These are phyloP conservation scores for Antigone vipio DNA, from an alignment of 2,113 vertebrate species.

Conservation along the genomic window DNA sequence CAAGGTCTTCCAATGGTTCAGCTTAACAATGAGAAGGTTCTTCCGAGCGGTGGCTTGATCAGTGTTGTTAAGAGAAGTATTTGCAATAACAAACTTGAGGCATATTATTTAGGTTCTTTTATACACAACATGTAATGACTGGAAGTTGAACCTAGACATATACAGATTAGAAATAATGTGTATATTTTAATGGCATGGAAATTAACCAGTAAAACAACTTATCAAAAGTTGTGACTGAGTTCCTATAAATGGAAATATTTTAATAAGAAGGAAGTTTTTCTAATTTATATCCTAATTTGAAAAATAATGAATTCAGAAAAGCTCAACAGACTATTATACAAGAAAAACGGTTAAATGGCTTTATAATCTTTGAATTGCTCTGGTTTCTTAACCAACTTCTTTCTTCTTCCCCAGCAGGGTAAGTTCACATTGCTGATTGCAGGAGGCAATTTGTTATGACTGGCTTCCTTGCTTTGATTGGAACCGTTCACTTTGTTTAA, in stretches of 20 bases:
- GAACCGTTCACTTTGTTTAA: neutral
- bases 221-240: neutral
- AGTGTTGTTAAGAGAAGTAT: neutral
- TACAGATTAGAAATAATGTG: neutral
- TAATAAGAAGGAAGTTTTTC: neutral
- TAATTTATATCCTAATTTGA: neutral
- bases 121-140: neutral
- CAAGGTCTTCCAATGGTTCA: neutral
- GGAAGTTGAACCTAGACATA: neutral
- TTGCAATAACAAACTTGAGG: neutral
- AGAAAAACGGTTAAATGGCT: neutral
- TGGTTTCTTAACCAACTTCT: neutral
- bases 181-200: neutral
- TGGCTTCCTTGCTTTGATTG: neutral
- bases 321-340: neutral
- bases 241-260: neutral
- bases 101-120: neutral
- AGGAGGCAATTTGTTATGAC: neutral
- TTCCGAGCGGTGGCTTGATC: neutral
- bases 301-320: constrained; percentile 4
- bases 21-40: neutral
- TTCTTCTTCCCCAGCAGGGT: neutral
- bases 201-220: neutral
- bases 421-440: neutral
- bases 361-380: neutral